phyloP scores from a whole-genome alignment of 2,113 vertebrate genomes.

The Clupea harengus region DNA sequence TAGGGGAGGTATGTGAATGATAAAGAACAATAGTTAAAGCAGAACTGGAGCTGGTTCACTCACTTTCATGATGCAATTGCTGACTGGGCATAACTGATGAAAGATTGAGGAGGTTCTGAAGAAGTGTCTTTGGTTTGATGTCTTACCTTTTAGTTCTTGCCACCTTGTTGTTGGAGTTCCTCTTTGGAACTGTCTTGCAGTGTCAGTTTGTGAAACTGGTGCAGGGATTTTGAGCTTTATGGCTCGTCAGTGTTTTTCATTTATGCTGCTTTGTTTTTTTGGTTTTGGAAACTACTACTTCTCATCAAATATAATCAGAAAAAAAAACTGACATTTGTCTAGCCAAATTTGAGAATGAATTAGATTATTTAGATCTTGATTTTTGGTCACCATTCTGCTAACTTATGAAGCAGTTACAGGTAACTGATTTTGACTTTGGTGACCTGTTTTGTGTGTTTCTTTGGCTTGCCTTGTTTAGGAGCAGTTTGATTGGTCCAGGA shows the following conservation, averaged over 20 bases:
- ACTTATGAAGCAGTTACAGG: not conserved
- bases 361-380: not conserved
- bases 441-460: no score
- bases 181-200: not conserved
- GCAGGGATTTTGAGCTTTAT: not conserved
- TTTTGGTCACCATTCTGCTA: not conserved
- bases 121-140: not conserved
- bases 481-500: no score
- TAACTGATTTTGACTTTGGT: not conserved
- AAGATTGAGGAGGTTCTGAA: not conserved
- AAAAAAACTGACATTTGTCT: not conserved
- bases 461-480: no score
- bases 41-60: not conserved
- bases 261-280: not conserved
- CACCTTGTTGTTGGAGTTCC: not conserved
- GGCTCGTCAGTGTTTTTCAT: not conserved
- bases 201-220: not conserved
- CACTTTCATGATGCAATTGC: not conserved
- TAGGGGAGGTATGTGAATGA: not conserved
- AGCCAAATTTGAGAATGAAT: not conserved
- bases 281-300: not conserved
- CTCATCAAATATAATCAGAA: not conserved
- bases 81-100: not conserved
- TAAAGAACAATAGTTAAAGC: not conserved
- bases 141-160: not conserved